Percentiles rank a stretch among this genome's conserved stretches.
phyloP scores from a whole-genome alignment of 2,888 invertebrate species.

The Acleris laterana region DNA sequence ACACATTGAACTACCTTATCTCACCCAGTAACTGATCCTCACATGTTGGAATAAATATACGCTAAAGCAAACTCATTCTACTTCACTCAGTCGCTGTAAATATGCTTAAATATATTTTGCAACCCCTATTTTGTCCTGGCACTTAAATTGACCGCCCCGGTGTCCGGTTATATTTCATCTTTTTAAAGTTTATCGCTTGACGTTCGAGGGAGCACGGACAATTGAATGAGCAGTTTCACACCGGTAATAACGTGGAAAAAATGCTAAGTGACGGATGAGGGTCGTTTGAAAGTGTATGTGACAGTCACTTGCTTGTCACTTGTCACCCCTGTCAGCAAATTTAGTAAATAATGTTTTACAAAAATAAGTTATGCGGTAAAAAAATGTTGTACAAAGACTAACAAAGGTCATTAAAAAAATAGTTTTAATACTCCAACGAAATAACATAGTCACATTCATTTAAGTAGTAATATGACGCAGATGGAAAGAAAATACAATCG shows the following conservation, averaged over 20 bases:
- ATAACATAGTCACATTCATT: no score
- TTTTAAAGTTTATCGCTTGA: constrained; percentile 73
- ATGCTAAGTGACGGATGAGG: constrained; percentile 28
- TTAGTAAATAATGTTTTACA: not conserved
- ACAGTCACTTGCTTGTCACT: constrained; percentile 3
- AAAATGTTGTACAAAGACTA: no score
- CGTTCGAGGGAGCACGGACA: constrained; percentile 64
- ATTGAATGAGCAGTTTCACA: constrained; percentile 50
- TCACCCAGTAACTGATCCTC: no score
- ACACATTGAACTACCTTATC: no score
- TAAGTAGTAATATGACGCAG: no score
- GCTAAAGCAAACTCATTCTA: no score
- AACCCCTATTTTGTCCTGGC: constrained; percentile 48
- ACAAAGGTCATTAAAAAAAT: no score
- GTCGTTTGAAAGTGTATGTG: not conserved
- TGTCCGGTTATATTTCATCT: constrained; percentile 70
- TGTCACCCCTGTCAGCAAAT: constrained; percentile 1
- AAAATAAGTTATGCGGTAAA: no score
- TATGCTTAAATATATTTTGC: constrained; percentile 45
- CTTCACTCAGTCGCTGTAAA: constrained; percentile 35
- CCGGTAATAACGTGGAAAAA: constrained; percentile 27
- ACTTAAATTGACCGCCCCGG: constrained; percentile 58
- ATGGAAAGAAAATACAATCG: no score
- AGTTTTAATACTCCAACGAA: no score
- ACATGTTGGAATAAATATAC: no score